phyloP scores from a whole-genome alignment of 1,140 invertebrate genomes.

The Lerema accius region DNA sequence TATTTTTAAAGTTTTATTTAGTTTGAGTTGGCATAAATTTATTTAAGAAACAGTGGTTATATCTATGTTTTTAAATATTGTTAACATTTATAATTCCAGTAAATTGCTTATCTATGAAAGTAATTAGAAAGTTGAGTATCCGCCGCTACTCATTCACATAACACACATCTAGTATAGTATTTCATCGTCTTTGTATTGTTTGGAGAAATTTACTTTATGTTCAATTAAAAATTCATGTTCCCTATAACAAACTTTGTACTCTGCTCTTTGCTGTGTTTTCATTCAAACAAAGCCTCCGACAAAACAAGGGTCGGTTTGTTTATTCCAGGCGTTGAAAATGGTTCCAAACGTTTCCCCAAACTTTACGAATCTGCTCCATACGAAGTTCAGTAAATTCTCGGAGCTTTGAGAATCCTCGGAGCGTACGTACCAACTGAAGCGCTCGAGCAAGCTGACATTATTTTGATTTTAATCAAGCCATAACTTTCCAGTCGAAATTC shows the following conservation, averaged over 20 bases:
- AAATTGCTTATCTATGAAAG: too few species aligned
- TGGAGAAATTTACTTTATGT: conserved; percentile 6
- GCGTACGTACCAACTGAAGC: conserved; percentile 4
- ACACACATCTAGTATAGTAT: neutral
- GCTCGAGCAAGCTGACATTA: conserved; percentile 21
- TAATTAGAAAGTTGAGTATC: too few species aligned
- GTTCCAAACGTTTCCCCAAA: conserved; percentile 30
- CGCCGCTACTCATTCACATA: neutral
- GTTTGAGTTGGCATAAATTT: too few species aligned
- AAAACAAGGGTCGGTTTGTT: conserved; percentile 18
- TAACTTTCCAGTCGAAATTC: conserved; percentile 30
- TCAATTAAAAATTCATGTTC: conserved; percentile 32
- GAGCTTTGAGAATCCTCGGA: conserved; percentile 24
- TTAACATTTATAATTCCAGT: too few species aligned
- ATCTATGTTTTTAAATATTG: too few species aligned
- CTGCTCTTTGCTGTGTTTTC: conserved; percentile 1
- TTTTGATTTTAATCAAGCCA: conserved; percentile 31
- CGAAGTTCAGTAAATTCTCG: conserved; percentile 24
- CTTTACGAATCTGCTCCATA: conserved; percentile 33
- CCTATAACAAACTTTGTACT: conserved; percentile 19
- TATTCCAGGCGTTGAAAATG: conserved; percentile 27
- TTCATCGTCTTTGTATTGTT: conserved; percentile 8
- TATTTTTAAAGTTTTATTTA: neutral
- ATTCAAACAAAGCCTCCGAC: conserved; percentile 31
- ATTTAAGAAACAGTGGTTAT: too few species aligned